phyloP scores from a whole-genome alignment of 2,113 vertebrate species.

The Steatornis caripensis region DNA sequence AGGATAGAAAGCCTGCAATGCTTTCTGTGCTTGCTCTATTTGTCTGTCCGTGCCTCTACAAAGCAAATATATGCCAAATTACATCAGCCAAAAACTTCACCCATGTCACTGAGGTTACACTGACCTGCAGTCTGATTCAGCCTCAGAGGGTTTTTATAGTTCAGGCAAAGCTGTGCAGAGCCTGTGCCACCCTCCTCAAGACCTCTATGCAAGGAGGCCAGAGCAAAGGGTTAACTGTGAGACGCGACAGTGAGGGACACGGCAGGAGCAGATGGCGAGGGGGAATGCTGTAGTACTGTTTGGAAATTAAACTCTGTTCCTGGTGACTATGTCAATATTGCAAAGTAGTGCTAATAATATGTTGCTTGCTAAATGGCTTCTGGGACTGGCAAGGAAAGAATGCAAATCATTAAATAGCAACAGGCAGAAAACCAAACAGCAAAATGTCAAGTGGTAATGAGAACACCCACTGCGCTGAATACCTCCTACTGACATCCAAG shows the following conservation, averaged over 20 bases:
- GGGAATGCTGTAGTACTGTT: neutral
- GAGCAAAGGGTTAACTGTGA: neutral
- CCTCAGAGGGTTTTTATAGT: neutral
- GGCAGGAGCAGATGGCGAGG: neutral
- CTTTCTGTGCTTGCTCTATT: neutral
- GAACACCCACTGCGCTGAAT: neutral
- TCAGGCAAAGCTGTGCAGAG: neutral
- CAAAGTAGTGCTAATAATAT: neutral
- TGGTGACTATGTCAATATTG: neutral
- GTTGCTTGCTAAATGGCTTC: neutral
- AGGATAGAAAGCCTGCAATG: neutral
- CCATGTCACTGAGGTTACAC: neutral
- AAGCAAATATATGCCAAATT: neutral
- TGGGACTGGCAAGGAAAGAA: neutral
- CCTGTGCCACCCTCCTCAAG: neutral
- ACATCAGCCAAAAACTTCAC: neutral
- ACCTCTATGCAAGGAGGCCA: neutral
- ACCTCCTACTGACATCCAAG: neutral
- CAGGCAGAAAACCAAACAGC: conserved; percentile 21
- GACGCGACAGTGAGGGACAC: fast-evolving
- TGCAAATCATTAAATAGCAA: conserved; percentile 26
- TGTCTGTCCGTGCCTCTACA: neutral
- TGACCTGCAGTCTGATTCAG: neutral
- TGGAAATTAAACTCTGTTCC: neutral
- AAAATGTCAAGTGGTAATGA: conserved; percentile 43